These are phyloP conservation scores for Eudemis profundana DNA, from an alignment of 2,888 invertebrate genomes.

Conservation along the genomic window DNA sequence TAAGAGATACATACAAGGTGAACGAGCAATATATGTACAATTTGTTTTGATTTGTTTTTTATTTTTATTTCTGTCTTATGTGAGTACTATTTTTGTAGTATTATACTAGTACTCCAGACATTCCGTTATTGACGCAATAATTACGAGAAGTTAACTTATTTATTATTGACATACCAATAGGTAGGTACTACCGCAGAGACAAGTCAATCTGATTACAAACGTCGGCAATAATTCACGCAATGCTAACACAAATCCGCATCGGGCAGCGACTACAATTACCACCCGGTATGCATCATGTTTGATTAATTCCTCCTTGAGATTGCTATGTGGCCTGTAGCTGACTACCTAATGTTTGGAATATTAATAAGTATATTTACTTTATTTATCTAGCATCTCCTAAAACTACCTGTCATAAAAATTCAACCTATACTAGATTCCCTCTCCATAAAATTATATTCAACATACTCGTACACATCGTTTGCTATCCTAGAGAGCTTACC, in stretches of 20 bases:
- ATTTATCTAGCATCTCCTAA: too few relatives aligned
- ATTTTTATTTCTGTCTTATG: too few relatives aligned
- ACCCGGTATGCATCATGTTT: slow-evolving; percentile 51
- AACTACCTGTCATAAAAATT: too few relatives aligned
- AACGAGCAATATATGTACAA: too few relatives aligned
- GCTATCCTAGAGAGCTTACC: slow-evolving; percentile 1
- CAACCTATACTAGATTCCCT: too few relatives aligned
- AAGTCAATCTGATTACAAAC: slow-evolving; percentile 29
- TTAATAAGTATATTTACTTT: neutral
- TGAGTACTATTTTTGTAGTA: too few relatives aligned
- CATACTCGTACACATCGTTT: too few relatives aligned
- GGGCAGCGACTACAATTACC: slow-evolving; percentile 27
- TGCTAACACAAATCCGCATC: slow-evolving; percentile 35
- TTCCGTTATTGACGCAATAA: too few relatives aligned
- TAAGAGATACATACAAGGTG: too few relatives aligned
- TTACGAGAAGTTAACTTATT: neutral
- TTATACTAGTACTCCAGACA: too few relatives aligned
- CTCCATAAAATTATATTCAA: too few relatives aligned
- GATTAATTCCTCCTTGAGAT: slow-evolving; percentile 59
- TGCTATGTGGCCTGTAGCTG: slow-evolving; percentile 55
- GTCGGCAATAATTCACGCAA: slow-evolving; percentile 46
- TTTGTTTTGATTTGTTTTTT: too few relatives aligned
- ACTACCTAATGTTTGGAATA: slow-evolving; percentile 53
- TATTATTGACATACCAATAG: neutral
- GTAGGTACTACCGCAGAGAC: neutral